phyloP scores from a whole-genome alignment of 2,888 invertebrate species.

The Ptilodon capucinus region DNA sequence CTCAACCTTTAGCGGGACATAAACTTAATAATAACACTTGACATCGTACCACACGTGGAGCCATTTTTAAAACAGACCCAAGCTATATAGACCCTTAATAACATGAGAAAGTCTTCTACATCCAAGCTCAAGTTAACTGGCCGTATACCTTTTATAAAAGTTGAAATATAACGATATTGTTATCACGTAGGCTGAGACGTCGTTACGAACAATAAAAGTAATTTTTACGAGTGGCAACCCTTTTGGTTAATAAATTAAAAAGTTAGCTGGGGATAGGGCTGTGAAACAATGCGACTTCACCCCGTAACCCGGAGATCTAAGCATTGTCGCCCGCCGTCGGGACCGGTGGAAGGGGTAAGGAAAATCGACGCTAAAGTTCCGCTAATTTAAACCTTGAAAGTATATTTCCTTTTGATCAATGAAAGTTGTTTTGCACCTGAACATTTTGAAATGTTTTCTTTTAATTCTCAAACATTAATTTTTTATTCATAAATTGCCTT shows the following conservation, averaged over 20 bases:
- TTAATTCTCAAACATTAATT: too few relatives aligned
- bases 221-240: slow-evolving; percentile 80
- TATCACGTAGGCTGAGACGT: slow-evolving; percentile 81
- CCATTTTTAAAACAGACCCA: slow-evolving; percentile 32
- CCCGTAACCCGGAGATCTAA: slow-evolving; percentile 67
- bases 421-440: too few relatives aligned
- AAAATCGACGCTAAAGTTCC: background rate
- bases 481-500: too few relatives aligned
- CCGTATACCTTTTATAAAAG: slow-evolving; percentile 44
- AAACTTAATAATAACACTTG: slow-evolving; percentile 72
- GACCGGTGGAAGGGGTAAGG: slow-evolving; percentile 11
- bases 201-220: slow-evolving; percentile 82
- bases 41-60: slow-evolving; percentile 65
- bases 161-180: slow-evolving; percentile 77
- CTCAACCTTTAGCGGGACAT: slow-evolving; percentile 69
- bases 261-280: slow-evolving; percentile 65
- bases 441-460: too few relatives aligned
- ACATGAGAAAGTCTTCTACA: slow-evolving; percentile 2
- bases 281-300: slow-evolving; percentile 76
- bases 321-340: slow-evolving; percentile 65
- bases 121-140: slow-evolving; percentile 41
- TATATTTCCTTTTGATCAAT: background rate
- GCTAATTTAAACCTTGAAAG: background rate
- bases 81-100: slow-evolving; percentile 16
- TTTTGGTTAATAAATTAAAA: slow-evolving; percentile 79